These are phyloP conservation scores for Poecile montanus DNA, from an alignment of 2,797 vertebrate genomes.

Conservation along the genomic window DNA sequence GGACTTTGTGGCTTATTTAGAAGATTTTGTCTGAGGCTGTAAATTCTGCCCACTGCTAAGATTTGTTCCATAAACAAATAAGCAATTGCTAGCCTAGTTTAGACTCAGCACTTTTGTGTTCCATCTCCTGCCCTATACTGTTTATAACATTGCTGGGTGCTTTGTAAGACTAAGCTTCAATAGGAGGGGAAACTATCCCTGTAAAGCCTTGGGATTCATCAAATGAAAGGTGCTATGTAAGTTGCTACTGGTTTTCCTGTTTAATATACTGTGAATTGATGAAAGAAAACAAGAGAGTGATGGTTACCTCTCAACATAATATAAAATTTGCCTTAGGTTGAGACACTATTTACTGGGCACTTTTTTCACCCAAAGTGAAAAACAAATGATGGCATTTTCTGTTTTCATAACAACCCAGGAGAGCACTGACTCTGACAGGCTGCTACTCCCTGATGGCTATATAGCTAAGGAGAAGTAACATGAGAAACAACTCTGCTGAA, in stretches of 20 bases:
- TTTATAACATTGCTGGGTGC: background rate
- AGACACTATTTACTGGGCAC: slow-evolving; percentile 31
- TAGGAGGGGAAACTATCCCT: background rate
- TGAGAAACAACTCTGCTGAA: slow-evolving; percentile 54
- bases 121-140: background rate
- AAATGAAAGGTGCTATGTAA: background rate
- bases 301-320: background rate
- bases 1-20: background rate
- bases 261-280: background rate
- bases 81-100: background rate
- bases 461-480: slow-evolving; percentile 41
- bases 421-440: slow-evolving; percentile 59
- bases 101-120: background rate
- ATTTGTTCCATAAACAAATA: background rate
- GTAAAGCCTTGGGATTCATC: background rate
- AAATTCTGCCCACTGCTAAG: background rate
- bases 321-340: slow-evolving; percentile 26
- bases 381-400: slow-evolving; percentile 64
- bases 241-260: background rate
- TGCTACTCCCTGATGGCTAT: slow-evolving; percentile 48
- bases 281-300: background rate
- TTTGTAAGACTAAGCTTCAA: background rate
- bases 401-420: slow-evolving; percentile 72
- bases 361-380: slow-evolving; percentile 64
- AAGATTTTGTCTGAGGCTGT: background rate